Percentiles rank a stretch among this genome's conserved stretches.
Evolutionary conservation across 2,888 invertebrate genomes (phyloP).

Genomic region (Catocala fraxini): DNA sequence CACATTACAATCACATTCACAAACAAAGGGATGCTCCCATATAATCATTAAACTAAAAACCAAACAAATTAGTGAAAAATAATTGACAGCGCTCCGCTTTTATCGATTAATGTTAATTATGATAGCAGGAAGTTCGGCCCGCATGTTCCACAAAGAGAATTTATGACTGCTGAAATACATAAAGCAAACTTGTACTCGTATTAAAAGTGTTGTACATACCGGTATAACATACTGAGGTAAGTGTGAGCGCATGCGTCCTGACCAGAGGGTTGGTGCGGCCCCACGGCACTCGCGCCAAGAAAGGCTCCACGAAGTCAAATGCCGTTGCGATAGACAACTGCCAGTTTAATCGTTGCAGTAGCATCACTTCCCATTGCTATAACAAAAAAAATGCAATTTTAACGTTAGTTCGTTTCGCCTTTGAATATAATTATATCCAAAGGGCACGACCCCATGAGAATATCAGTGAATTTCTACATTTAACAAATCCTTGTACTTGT

Average conservation of each 20-base stretch:
- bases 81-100: constrained; percentile 52
- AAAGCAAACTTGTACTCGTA: constrained; percentile 3
- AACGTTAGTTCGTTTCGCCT: constrained; percentile 39
- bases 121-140: constrained; percentile 67
- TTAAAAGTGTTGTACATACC: constrained; percentile 85
- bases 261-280: constrained; percentile 88
- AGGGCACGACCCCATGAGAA: constrained; percentile 71
- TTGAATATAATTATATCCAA: constrained; percentile 54
- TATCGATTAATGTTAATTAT: constrained; percentile 72
- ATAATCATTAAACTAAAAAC: constrained; percentile 56
- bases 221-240: constrained; percentile 93
- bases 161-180: constrained; percentile 38
- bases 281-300: constrained; percentile 90
- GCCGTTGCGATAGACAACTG: constrained; percentile 93
- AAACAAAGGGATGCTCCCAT: constrained; percentile 71
- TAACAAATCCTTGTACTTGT: constrained; percentile 46
- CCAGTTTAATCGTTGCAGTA: constrained; percentile 93
- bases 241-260: constrained; percentile 91
- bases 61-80: constrained; percentile 56
- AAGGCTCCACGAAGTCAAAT: constrained; percentile 94
- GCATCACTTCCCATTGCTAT: constrained; percentile 94
- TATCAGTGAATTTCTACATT: constrained; percentile 53
- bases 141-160: constrained; percentile 62
- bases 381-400: constrained; percentile 62
- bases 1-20: constrained; percentile 63